Evolutionary conservation across 35 echinoderm and acorn worm species (phyloP), one percentile per base, ranked within the genome.

Genomic region (Chiridota heheva): DNA sequence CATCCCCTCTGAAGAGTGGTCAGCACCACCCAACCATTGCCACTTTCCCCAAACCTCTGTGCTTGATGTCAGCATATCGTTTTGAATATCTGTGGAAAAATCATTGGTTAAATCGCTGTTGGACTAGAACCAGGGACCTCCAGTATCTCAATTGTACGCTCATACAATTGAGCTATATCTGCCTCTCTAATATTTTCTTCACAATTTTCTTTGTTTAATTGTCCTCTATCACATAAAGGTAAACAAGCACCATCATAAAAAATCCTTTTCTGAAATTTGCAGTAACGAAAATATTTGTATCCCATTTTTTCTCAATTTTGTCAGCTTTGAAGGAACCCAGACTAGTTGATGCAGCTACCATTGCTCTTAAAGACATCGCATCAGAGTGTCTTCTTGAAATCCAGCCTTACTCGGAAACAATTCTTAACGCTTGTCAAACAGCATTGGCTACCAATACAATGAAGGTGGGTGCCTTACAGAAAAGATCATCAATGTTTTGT

Each of bases 291-390:
- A 37, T 58, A 4, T 51, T 60, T 81, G 72, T 7, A 13, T 58
- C 13, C 72, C 16, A 31, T 63, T 44, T 44, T 35, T 72, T 7
- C 18, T 82, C 12, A 69, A 26, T 34, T 24, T 36, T 27, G 13
- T 20, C 47, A 94, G 86, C 81, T 49, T 36, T 96, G 37, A 82
- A 84, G 73, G 83, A 91, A 55, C 66, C 83, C 30, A 84, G 86
- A 40, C 59, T 96, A 35, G 81, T 83, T 8, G 88, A 70, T 0
- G 82, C 93, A 43, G 82, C 93, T 36, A 90, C 93, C 42, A 96
- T 91, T 87, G 85, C 87, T 7, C 71, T 96, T n/a, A 90, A 96
- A 38, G 93, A 86, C 37, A 96, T 96, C 44, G 77, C 82, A n/a
- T 83, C 72, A 69, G 93, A 96, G 60, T 96, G 93, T 67, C 38